Evolutionary conservation across 2,797 vertebrate genomes (phyloP).

Genomic region (Tadarida brasiliensis): DNA sequence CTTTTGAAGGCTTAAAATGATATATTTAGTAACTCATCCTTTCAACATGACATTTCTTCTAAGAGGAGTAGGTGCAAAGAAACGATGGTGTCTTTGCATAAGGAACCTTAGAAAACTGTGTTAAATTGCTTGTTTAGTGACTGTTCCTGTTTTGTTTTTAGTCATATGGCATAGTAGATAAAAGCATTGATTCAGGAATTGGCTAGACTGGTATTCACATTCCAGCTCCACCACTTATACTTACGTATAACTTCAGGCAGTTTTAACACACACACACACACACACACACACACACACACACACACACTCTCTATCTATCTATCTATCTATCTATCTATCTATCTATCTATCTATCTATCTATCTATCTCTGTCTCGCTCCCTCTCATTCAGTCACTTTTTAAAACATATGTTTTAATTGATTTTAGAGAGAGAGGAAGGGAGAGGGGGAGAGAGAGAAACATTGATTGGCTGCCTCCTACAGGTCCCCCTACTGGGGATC

Average conservation of each 20-base stretch:
- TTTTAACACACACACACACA: not conserved
- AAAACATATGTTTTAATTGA: too few relatives aligned
- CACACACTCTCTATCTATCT: too few relatives aligned
- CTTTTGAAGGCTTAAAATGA: not conserved
- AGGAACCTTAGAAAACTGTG: not conserved
- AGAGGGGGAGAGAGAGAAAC: not conserved
- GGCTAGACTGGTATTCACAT: not conserved
- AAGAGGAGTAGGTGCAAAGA: not conserved
- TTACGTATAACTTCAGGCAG: not conserved
- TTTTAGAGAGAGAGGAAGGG: not conserved
- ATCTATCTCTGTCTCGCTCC: too few relatives aligned
- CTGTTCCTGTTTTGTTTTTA: not conserved
- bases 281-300: not conserved
- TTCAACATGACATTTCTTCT: not conserved
- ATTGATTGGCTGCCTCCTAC: not conserved
- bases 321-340: too few relatives aligned
- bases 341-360: too few relatives aligned
- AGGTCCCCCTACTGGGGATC: not conserved
- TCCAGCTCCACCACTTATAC: not conserved
- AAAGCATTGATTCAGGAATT: not conserved
- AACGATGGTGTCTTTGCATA: not conserved
- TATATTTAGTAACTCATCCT: not conserved
- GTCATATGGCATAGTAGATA: not conserved
- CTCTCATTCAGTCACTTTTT: not conserved
- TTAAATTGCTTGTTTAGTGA: not conserved